Evolutionary conservation across 2,888 invertebrate species (phyloP).

Genomic region (Kryphioiulus occultus): DNA sequence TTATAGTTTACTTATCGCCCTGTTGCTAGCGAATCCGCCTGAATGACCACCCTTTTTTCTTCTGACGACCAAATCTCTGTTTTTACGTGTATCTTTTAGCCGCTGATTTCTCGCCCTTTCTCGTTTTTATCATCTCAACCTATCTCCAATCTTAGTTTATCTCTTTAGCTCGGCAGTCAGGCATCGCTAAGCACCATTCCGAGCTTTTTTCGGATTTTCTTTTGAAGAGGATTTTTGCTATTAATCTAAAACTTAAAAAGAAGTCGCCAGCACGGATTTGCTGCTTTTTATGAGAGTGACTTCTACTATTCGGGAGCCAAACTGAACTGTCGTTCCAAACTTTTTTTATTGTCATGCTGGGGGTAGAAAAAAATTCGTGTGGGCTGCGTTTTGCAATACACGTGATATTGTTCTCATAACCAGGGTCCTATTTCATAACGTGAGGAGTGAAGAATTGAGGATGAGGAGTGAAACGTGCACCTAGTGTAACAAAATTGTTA

Average conservation of each 20-base stretch:
- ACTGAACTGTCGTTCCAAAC: not conserved
- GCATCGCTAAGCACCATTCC: slow-evolving; percentile 26
- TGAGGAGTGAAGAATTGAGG: no score
- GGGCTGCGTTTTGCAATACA: not conserved
- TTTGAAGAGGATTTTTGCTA: slow-evolving; percentile 31
- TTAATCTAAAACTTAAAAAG: slow-evolving; percentile 35
- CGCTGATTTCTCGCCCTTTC: slow-evolving; percentile 1
- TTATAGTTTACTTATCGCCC: slow-evolving; percentile 25
- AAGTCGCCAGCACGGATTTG: not conserved
- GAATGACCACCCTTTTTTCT: not conserved
- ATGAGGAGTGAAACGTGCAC: no score
- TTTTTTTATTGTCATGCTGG: not conserved
- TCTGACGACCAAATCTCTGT: not conserved
- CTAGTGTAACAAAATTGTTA: no score
- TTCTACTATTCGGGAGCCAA: not conserved
- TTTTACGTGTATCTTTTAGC: slow-evolving; percentile 24
- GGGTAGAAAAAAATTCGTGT: not conserved
- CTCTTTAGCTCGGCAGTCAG: slow-evolving; percentile 16
- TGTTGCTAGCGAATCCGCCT: not conserved
- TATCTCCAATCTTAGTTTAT: slow-evolving; percentile 8
- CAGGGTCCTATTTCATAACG: no score
- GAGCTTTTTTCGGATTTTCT: not conserved
- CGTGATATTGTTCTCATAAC: not conserved
- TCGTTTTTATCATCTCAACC: slow-evolving; percentile 17
- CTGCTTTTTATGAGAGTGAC: not conserved